phyloP scores from a whole-genome alignment of 2,888 invertebrate genomes.

The Philonicus albiceps region DNA sequence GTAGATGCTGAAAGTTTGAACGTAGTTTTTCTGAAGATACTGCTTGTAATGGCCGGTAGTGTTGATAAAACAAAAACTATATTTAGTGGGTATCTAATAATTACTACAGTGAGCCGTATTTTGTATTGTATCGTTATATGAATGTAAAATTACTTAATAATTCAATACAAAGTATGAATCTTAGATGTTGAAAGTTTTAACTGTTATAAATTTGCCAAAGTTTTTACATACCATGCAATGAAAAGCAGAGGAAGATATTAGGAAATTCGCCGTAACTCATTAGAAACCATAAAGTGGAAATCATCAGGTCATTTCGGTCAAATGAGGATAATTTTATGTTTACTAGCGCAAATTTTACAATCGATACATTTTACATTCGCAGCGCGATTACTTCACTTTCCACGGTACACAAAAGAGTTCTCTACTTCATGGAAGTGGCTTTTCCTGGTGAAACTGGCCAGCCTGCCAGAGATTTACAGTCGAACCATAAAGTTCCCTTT shows the following conservation, averaged over 20 bases:
- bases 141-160: neutral
- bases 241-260: neutral
- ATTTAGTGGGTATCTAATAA: too few species aligned
- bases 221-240: neutral
- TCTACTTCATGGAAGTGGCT: neutral
- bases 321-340: neutral
- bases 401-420: neutral
- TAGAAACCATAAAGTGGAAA: neutral
- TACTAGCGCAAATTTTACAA: neutral
- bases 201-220: neutral
- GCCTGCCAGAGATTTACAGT: slow-evolving; percentile 3
- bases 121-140: too few species aligned
- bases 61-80: too few species aligned
- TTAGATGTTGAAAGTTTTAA: neutral
- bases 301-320: neutral
- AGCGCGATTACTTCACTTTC: neutral
- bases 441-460: neutral
- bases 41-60: too few species aligned
- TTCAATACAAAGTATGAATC: neutral
- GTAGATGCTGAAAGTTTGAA: too few species aligned
- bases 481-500: slow-evolving; percentile 7
- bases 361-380: neutral
- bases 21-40: too few species aligned
- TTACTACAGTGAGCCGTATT: too few species aligned
- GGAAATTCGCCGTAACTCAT: neutral